Percentiles rank a stretch among this genome's conserved stretches.
Evolutionary conservation across 2,797 vertebrate species (phyloP).

Genomic region (Lepilemur ruficaudatus): DNA sequence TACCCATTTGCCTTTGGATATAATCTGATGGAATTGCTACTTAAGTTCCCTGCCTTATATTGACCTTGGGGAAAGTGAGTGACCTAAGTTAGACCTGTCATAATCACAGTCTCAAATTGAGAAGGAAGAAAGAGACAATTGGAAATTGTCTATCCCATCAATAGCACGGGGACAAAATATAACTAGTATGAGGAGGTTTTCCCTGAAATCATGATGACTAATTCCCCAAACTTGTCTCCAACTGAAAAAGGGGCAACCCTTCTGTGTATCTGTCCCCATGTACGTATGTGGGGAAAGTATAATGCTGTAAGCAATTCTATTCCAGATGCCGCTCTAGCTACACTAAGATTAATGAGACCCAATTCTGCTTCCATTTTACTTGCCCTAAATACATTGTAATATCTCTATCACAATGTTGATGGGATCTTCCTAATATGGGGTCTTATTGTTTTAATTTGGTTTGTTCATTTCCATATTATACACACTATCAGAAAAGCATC

Average conservation of each 20-base stretch:
- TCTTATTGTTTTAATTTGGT: not conserved
- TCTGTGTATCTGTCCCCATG: not conserved
- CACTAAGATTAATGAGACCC: not conserved
- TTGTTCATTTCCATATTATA: not conserved
- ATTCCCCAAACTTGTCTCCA: not conserved
- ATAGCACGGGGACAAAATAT: not conserved
- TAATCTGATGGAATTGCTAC: not conserved
- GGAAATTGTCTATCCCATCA: not conserved
- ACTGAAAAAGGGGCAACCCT: not conserved
- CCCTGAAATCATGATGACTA: not conserved
- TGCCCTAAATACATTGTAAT: not conserved
- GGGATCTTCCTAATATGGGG: not conserved
- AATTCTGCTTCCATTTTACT: not conserved
- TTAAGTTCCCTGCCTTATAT: not conserved
- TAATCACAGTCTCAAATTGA: not conserved
- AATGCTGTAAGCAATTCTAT: not conserved
- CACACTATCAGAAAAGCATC: not conserved
- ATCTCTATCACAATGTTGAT: not conserved
- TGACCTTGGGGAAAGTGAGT: not conserved
- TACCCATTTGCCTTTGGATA: not conserved
- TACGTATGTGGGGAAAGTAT: not conserved
- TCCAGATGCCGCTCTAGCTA: not conserved
- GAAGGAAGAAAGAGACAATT: not conserved
- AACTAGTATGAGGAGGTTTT: not conserved
- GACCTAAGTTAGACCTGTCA: not conserved